Conservation (phyloP, 2,888 invertebrate species). For the Thera obeliscata region DNA sequence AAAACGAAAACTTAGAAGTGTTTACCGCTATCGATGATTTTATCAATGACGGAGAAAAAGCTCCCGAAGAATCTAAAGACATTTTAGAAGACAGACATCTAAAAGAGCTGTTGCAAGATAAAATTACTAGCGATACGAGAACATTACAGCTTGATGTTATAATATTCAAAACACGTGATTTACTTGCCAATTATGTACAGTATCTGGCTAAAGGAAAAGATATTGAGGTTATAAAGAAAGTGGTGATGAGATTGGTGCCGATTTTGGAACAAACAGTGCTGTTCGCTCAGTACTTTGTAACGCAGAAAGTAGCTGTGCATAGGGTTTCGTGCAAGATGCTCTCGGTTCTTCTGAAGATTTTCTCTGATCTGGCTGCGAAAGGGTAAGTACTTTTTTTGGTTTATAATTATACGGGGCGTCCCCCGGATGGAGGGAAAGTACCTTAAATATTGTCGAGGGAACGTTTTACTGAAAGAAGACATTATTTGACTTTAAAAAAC, state of each 20-base stretch:
- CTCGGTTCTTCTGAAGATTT: slow-evolving; percentile 92
- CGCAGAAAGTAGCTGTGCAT: slow-evolving; percentile 91
- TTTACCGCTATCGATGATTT: slow-evolving; percentile 69
- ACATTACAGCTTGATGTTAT: slow-evolving; percentile 83
- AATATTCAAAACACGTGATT: slow-evolving; percentile 65
- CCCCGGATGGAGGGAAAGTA: too few species aligned
- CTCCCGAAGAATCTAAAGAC: slow-evolving; percentile 76
- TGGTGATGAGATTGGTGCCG: slow-evolving; percentile 83
- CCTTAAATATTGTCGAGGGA: too few species aligned
- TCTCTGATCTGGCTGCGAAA: slow-evolving; percentile 91
- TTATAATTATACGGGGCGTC: not conserved
- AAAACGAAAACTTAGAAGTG: slow-evolving; percentile 61
- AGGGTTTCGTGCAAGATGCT: slow-evolving; percentile 92
- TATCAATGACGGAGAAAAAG: slow-evolving; percentile 59
- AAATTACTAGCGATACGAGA: slow-evolving; percentile 85
- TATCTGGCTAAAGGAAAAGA: slow-evolving; percentile 57
- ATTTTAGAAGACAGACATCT: slow-evolving; percentile 86
- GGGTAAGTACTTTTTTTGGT: slow-evolving; percentile 73
- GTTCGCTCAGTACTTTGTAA: slow-evolving; percentile 91
- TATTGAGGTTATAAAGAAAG: slow-evolving; percentile 58
- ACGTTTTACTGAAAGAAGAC: too few species aligned
- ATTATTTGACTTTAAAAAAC: too few species aligned
- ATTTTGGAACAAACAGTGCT: slow-evolving; percentile 90
- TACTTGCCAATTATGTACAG: slow-evolving; percentile 73
- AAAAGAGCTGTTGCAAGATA: slow-evolving; percentile 86